These are phyloP conservation scores for Lycaena phlaeas DNA, from an alignment of 2,888 invertebrate species.

Conservation along the genomic window DNA sequence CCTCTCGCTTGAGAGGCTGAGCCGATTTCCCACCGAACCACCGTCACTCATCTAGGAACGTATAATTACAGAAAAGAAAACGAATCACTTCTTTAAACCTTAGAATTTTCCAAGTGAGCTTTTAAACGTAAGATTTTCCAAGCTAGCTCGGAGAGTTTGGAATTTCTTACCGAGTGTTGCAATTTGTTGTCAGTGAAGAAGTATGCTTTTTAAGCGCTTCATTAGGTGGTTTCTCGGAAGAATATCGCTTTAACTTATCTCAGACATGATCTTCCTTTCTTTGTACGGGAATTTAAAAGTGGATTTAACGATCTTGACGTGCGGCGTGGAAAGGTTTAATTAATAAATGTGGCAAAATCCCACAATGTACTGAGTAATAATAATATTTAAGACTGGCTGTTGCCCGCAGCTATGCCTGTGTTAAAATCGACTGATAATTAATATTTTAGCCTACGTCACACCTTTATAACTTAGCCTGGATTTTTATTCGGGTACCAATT, in stretches of 20 bases:
- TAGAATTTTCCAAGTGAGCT: constrained; percentile 14
- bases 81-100: not conserved
- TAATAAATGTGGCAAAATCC: too few relatives aligned
- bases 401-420: too few relatives aligned
- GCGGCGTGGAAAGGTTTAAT: not conserved
- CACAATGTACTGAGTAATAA: too few relatives aligned
- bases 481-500: too few relatives aligned
- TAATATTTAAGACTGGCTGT: too few relatives aligned
- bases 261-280: not conserved
- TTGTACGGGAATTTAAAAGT: not conserved
- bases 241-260: constrained; percentile 8
- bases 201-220: constrained; percentile 17
- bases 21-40: too few relatives aligned
- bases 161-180: constrained; percentile 17
- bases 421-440: too few relatives aligned
- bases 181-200: constrained; percentile 17
- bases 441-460: too few relatives aligned
- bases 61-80: not conserved
- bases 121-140: constrained; percentile 1
- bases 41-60: too few relatives aligned
- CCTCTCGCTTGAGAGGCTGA: too few relatives aligned
- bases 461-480: too few relatives aligned
- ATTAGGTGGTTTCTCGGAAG: constrained; percentile 13
- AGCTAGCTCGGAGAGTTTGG: constrained; percentile 16
- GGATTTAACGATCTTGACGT: not conserved